These are phyloP conservation scores for Sylvilagus floridanus DNA, from an alignment of 2,797 vertebrate species.

Conservation along the genomic window DNA sequence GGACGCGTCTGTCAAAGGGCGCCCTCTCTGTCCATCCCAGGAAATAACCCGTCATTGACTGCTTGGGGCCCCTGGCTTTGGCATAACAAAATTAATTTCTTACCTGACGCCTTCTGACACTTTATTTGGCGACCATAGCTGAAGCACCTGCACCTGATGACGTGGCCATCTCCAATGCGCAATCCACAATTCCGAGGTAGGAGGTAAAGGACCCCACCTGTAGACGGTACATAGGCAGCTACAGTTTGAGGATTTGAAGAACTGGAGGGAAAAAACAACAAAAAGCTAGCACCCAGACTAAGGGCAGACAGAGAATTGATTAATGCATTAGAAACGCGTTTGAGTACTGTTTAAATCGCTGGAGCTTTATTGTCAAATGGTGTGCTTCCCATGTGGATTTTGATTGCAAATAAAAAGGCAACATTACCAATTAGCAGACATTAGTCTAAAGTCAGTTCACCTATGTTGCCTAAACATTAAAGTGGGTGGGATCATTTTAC, in stretches of 20 bases:
- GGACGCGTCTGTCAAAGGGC: neutral
- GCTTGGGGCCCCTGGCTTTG: neutral
- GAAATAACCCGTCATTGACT: neutral
- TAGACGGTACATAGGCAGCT: neutral
- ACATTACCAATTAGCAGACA: constrained; percentile 12
- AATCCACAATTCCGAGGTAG: neutral
- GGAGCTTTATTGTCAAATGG: neutral
- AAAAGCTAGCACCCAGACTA: neutral
- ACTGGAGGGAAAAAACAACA: too few relatives aligned
- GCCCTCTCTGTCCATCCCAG: constrained; percentile 56
- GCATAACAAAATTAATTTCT: neutral
- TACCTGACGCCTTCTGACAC: neutral
- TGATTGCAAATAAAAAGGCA: neutral
- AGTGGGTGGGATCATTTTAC: constrained; percentile 43
- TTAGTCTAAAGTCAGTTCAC: constrained; percentile 7
- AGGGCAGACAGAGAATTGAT: neutral
- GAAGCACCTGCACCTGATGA: neutral
- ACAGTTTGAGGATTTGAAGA: constrained; percentile 6
- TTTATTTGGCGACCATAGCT: neutral
- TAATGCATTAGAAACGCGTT: constrained; percentile 21
- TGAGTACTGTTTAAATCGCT: constrained; percentile 2
- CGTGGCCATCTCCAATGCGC: neutral
- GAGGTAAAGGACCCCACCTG: neutral
- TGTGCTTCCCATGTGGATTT: neutral
- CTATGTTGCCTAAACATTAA: neutral